Evolutionary conservation across 2,797 vertebrate species (phyloP), one percentile per base, ranked within the genome.

Genomic region (Tolypeutes matacus): DNA sequence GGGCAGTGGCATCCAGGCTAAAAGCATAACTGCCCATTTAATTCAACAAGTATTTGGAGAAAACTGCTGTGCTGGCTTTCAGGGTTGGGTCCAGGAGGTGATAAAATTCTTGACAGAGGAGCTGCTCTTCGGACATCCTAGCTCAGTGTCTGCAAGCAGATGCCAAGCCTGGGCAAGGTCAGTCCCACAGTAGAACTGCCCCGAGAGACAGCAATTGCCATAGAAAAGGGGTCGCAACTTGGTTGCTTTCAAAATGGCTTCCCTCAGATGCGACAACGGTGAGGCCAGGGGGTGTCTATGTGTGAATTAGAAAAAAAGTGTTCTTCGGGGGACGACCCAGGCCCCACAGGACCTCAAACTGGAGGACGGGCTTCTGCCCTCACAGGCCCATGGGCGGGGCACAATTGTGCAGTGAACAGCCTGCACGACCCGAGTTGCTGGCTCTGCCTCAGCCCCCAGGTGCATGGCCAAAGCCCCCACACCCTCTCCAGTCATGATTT

Each of bases 241-340:
- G 42, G 46, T 21, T 12, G n/a, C 77, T 93, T 94, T 84, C 89
- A 91, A 84, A 93, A 93, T 62, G 87, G 87, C 77, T 90, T 89
- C 93, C 67, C 76, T 85, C 58, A 46, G 49, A 65, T 21, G 9
- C 49, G 78, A 42, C 81, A 49, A 0, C 39, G 36, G 27, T 51
- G 10, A 23, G 64, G 25, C 23, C 21, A 7, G 1, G 39, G 29
- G 20, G 36, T 0, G 13, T 25, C 51, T 87, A 3, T 70, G 34
- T 49, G 10, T 56, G 56, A 51, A 53, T 83, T 27, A 36, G 49
- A 88, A 89, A 64, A 21, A n/a, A 29, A n/a, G 67, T 0, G 2
- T 6, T 49, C 7, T 80, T 64, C 13, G 14, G 13, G 51, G 84
- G 49, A 27, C 7, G 42, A 60, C 49, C 29, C 15, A 67, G 29